Base-by-base conservation (phyloP, 2,888 invertebrate genomes). In the Lasioglossum calceatum region DNA sequence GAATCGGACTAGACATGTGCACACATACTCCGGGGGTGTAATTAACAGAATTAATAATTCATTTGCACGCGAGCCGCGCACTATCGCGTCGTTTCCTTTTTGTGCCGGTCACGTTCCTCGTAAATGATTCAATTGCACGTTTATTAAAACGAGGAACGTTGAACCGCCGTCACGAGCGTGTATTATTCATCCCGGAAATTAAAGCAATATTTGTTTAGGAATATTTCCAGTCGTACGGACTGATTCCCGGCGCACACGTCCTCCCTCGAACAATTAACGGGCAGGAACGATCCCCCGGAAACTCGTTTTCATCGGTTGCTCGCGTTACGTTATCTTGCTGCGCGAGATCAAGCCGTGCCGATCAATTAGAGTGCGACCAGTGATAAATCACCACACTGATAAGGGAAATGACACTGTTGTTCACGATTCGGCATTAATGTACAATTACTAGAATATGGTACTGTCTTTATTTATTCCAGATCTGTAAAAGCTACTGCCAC, bases 41-140 rank as follows among this genome's bases (percentile, higher is more conserved):
- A 79, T 79, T 79, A 79, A 61, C 73, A 73, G 58, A 10, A 73
- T 79, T 73, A 73, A 73, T 79, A 79, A 79, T 79, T 79, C 73
- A 73, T 61, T 44, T 36, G 36, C 19, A 67, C 44, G 42, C 32
- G 16, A 72, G 42, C 23, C 36, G 73, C 12, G 42, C 44, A 47
- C 61, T 73, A 73, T 73, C 79, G n/a, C 73, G 4, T n/a, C 42
- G n/a, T 47, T 73, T 79, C 73, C 64, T 73, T 61, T 36, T 12
- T 19, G 64, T 44, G 47, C 44, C 19, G 23, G 44, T 77, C 77
- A 23, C 44, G 44, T 77, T 47, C 27, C 27, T 32, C 61, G 61
- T 64, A 44, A 77, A 64, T 64, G 44, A 77, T 77, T 77, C 16
- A 76, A 76, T 42, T 23, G 61, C 42, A 32, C 72, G 27, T 32